A percentile compares a stretch with the other conserved stretches of the same genome.
Conservation (phyloP, 2,113 vertebrate species). For the Petrocephalus microphthalmus region DNA sequence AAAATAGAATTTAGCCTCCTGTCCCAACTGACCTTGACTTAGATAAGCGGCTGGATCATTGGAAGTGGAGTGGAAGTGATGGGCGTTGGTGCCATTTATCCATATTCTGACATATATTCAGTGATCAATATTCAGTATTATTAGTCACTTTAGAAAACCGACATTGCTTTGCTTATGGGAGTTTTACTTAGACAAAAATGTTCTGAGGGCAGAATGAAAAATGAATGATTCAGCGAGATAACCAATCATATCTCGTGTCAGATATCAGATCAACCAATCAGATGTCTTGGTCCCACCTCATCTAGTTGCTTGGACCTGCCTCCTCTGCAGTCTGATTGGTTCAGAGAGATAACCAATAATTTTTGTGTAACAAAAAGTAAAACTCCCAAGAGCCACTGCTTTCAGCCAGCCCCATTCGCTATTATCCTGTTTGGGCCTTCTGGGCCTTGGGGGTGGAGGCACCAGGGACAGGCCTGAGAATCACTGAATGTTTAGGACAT, state of each 20-base stretch:
- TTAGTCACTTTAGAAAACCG: neutral
- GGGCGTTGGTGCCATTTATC: neutral
- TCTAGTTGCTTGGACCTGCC: too few relatives aligned
- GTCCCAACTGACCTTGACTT: neutral
- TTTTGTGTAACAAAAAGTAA: too few relatives aligned
- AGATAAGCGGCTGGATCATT: neutral
- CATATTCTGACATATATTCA: neutral
- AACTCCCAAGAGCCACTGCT: too few relatives aligned
- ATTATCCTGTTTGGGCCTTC: neutral
- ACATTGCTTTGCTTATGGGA: too few relatives aligned
- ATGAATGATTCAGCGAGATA: too few relatives aligned
- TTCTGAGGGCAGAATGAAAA: too few relatives aligned
- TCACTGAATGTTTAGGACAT: neutral
- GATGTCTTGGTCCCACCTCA: too few relatives aligned
- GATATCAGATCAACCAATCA: too few relatives aligned
- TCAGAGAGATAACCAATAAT: too few relatives aligned
- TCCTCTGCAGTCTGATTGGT: too few relatives aligned
- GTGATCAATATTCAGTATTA: neutral
- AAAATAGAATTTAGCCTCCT: neutral
- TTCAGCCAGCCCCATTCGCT: neutral
- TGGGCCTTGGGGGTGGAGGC: neutral
- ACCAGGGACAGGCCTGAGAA: neutral
- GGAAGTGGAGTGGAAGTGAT: neutral
- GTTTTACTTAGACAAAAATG: too few relatives aligned
- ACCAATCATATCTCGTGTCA: too few relatives aligned